Conservation (phyloP, 2,888 invertebrate species). For the Ectemnius cavifrons region DNA sequence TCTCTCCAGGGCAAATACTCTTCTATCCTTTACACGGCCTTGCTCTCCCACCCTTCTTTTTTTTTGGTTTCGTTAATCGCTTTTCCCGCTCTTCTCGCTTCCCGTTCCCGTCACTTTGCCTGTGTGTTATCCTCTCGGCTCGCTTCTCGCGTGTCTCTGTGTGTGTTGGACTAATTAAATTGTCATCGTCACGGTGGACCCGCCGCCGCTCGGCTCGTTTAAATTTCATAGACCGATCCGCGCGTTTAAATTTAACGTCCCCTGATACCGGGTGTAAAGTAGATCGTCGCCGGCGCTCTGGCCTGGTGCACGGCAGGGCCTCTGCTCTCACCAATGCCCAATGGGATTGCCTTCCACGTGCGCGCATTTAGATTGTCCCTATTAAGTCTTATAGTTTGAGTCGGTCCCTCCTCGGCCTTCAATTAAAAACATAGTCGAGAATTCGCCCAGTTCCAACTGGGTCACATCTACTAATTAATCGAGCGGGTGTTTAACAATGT, state of each 20-base stretch:
- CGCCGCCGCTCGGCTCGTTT: not conserved
- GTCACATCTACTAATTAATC: no score
- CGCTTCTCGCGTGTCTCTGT: not conserved
- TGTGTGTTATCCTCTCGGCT: not conserved
- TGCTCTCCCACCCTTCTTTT: not conserved
- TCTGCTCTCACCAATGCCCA: no score
- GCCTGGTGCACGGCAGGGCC: no score
- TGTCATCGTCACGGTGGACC: constrained; percentile 4
- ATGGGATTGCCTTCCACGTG: no score
- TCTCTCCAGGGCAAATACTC: not conserved
- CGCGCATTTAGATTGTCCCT: no score
- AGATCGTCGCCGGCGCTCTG: no score
- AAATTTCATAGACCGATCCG: not conserved
- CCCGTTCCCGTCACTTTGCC: not conserved
- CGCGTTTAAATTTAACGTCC: not conserved
- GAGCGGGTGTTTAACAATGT: no score
- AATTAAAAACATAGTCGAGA: no score
- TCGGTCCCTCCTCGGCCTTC: no score
- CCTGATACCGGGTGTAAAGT: no score
- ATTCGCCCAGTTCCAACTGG: no score
- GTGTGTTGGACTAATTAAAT: constrained; percentile 1
- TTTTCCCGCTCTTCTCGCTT: not conserved
- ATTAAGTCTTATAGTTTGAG: no score
- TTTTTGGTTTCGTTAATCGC: not conserved
- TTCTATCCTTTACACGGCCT: not conserved